phyloP scores from a whole-genome alignment of 2,797 vertebrate species.

The Cottoperca gobio region DNA sequence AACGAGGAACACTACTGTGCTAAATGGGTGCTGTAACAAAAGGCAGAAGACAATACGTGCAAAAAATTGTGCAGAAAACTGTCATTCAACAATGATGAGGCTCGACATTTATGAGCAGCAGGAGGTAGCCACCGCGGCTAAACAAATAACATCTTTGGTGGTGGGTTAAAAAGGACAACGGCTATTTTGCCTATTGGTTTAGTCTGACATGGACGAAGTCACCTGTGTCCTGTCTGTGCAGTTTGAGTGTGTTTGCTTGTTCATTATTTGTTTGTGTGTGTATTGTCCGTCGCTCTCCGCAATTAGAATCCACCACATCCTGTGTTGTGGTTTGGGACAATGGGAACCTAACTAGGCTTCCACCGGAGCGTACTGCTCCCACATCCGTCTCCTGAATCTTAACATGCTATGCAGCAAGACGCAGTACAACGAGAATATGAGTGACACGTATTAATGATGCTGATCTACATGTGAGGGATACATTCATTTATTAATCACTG shows the following conservation, averaged over 20 bases:
- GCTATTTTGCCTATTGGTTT: slow-evolving; percentile 80
- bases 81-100: slow-evolving; percentile 45
- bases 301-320: slow-evolving; percentile 81
- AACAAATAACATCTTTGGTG: slow-evolving; percentile 77
- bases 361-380: slow-evolving; percentile 56
- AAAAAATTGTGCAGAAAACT: slow-evolving; percentile 46
- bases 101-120: slow-evolving; percentile 63
- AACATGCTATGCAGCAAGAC: slow-evolving; percentile 45
- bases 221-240: slow-evolving; percentile 61
- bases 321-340: slow-evolving; percentile 75
- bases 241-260: slow-evolving; percentile 30
- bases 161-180: slow-evolving; percentile 44
- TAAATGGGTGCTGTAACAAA: slow-evolving; percentile 40
- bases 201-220: slow-evolving; percentile 62
- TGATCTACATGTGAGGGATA: slow-evolving; percentile 34
- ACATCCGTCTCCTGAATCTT: slow-evolving; percentile 70
- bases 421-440: slow-evolving; percentile 5
- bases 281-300: slow-evolving; percentile 47
- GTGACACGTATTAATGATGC: slow-evolving; percentile 33
- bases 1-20: slow-evolving; percentile 38
- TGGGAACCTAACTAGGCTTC: slow-evolving; percentile 61
- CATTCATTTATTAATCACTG: slow-evolving; percentile 38
- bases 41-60: slow-evolving; percentile 20
- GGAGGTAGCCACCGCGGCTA: slow-evolving; percentile 58
- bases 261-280: slow-evolving; percentile 58